phyloP scores from a whole-genome alignment of 2,113 vertebrate genomes.

The Nestor notabilis region DNA sequence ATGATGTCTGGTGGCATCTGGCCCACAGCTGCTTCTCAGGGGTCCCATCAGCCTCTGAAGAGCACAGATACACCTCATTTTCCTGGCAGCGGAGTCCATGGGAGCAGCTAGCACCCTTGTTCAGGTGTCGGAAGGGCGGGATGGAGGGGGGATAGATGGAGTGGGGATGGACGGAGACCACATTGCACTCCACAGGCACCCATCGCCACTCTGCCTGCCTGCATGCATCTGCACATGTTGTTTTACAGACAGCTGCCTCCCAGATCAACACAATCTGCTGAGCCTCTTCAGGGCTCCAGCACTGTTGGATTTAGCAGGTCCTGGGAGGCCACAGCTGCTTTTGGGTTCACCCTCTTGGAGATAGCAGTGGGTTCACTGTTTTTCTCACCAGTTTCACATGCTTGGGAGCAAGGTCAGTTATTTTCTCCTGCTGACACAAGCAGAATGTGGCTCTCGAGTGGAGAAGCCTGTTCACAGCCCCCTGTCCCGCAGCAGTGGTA shows the following conservation, averaged over 20 bases:
- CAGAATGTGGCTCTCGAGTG: fast-evolving
- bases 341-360: neutral
- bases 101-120: fast-evolving
- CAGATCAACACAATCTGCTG: neutral
- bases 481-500: neutral
- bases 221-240: fast-evolving
- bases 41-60: neutral
- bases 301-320: neutral
- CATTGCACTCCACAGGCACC: neutral
- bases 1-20: neutral
- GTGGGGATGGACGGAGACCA: neutral
- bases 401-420: neutral
- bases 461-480: neutral
- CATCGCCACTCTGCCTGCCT: fast-evolving
- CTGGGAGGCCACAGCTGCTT: neutral
- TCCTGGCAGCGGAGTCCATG: neutral
- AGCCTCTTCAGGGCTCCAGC: neutral
- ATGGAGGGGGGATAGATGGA: neutral
- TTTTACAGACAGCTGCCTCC: neutral
- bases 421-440: neutral
- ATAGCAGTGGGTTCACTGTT: neutral
- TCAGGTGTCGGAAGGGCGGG: neutral
- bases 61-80: neutral
- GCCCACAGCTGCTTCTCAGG: neutral
- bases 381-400: neutral